Conservation (phyloP, 2,113 vertebrate species). For the Ictidomys tridecemlineatus region DNA sequence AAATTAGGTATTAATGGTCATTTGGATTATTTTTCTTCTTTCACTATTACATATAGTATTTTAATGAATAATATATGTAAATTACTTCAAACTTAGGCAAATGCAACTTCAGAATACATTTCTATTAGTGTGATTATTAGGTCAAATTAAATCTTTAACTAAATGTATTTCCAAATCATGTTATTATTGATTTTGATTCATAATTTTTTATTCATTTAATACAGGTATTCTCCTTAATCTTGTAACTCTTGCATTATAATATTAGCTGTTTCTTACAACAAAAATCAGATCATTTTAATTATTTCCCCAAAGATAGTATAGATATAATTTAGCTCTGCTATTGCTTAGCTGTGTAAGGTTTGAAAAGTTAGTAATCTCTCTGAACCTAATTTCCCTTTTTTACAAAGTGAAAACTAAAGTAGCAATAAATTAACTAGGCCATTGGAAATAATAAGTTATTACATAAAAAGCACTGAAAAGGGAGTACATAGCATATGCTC, state of each 20-base stretch:
- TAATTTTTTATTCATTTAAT: background rate
- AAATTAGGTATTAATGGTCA: background rate
- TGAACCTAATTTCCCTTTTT: too few relatives aligned
- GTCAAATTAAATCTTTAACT: background rate
- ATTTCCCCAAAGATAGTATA: background rate
- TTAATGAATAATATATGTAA: background rate
- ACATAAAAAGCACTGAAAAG: background rate
- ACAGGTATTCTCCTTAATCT: background rate
- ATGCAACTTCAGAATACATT: background rate
- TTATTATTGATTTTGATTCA: background rate
- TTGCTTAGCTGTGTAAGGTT: background rate
- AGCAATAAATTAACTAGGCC: background rate
- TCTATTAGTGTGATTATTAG: background rate
- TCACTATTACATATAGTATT: background rate
- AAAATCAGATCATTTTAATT: background rate
- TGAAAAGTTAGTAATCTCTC: background rate
- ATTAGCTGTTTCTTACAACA: background rate
- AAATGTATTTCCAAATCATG: background rate
- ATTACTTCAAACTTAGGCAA: background rate
- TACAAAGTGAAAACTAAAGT: background rate
- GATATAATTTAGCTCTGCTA: background rate
- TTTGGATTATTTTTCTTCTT: background rate
- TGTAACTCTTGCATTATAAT: background rate
- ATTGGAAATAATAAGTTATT: background rate
- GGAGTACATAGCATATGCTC: background rate